phyloP scores from a whole-genome alignment of 2,888 invertebrate genomes.

The Epistrophe eligans region DNA sequence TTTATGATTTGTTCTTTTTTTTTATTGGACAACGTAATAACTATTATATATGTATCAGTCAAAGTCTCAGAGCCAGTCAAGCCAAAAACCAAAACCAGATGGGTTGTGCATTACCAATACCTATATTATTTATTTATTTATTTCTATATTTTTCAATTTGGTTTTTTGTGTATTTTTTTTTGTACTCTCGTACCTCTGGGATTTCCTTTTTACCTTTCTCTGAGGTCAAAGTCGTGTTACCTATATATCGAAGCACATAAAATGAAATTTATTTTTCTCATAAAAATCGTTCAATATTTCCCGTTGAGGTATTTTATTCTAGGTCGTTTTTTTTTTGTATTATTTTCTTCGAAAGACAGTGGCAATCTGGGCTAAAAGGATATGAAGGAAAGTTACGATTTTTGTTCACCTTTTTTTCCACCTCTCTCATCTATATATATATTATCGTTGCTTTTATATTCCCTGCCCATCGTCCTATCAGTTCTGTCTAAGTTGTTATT shows the following conservation, averaged over 20 bases:
- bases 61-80: background rate
- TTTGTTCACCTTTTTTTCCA: constrained; percentile 37
- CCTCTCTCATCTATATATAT: background rate
- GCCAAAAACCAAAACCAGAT: constrained; percentile 63
- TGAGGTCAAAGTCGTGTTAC: constrained; percentile 76
- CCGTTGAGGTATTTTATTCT: constrained; percentile 38
- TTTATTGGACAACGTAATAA: background rate
- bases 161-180: no score
- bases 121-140: constrained; percentile 30
- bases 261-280: constrained; percentile 78
- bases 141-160: background rate
- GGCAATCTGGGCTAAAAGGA: constrained; percentile 66
- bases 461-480: constrained; percentile 35
- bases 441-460: constrained; percentile 16
- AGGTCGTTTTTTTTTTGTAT: background rate
- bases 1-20: background rate
- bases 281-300: constrained; percentile 76
- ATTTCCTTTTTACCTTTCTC: constrained; percentile 36
- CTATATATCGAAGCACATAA: constrained; percentile 76
- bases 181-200: background rate
- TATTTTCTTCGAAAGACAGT: constrained; percentile 39
- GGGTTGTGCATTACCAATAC: constrained; percentile 27
- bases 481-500: constrained; percentile 71
- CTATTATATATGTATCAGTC: constrained; percentile 6
- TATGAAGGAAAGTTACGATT: constrained; percentile 62